A percentile compares a stretch with the other conserved stretches of the same genome.
Conservation (phyloP, 2,888 invertebrate genomes). For the Netelia fuscicornis region DNA sequence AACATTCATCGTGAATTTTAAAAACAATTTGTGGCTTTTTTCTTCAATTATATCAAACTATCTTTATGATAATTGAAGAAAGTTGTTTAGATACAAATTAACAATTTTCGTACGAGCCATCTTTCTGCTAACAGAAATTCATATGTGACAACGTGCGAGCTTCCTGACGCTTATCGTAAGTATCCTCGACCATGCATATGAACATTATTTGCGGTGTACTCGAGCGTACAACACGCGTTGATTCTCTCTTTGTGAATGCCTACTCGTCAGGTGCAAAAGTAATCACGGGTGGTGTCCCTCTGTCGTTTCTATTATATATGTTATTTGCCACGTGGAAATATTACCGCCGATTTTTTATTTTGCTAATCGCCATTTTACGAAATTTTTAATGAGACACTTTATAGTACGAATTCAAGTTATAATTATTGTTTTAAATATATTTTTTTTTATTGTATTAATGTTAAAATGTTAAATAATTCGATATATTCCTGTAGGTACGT, state of each 20-base stretch:
- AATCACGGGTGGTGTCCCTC: neutral
- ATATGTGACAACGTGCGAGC: conserved; percentile 7
- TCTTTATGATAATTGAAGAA: conserved; percentile 6
- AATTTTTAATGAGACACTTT: too few species aligned
- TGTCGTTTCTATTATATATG: neutral
- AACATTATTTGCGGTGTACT: conserved; percentile 61
- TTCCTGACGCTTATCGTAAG: neutral
- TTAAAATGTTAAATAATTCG: too few species aligned
- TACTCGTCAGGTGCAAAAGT: conserved; percentile 12
- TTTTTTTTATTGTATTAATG: too few species aligned
- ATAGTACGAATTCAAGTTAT: too few species aligned
- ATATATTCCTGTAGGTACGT: too few species aligned
- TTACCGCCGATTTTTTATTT: neutral
- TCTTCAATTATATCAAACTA: conserved; percentile 1
- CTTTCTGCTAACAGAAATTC: conserved; percentile 3
- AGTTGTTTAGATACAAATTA: conserved; percentile 10
- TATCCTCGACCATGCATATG: conserved; percentile 44
- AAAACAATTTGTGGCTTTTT: neutral
- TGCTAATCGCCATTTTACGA: neutral
- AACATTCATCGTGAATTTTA: neutral
- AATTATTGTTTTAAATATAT: too few species aligned
- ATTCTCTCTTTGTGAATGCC: neutral
- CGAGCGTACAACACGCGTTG: conserved; percentile 14
- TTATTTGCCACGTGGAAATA: neutral
- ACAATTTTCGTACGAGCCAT: neutral